Evolutionary conservation across 2,888 invertebrate genomes (phyloP).

Genomic region (Drosophila neotestacea): DNA sequence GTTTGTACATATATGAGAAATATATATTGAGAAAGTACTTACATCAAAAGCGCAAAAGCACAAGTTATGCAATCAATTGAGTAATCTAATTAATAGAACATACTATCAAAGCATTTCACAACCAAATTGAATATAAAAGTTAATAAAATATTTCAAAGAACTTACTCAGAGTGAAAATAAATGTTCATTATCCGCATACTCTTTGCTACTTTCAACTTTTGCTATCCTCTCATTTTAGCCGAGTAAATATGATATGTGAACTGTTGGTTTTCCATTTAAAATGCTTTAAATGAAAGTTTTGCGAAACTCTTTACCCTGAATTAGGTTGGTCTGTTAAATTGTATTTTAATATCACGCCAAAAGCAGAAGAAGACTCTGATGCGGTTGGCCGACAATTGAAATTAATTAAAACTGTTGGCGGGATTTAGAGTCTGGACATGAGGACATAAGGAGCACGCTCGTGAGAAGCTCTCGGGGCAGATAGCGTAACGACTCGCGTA

Average conservation of each 20-base stretch:
- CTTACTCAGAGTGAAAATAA: slow-evolving; percentile 12
- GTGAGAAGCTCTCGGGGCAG: background rate
- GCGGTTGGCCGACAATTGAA: slow-evolving; percentile 51
- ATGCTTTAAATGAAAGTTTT: slow-evolving; percentile 23
- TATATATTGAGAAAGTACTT: no score
- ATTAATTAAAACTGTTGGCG: slow-evolving; percentile 65
- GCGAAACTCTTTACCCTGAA: background rate
- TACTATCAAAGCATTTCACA: background rate
- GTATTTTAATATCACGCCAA: slow-evolving; percentile 16
- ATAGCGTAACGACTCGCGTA: slow-evolving; percentile 32
- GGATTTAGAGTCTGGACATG: background rate
- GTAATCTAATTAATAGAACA: slow-evolving; percentile 24
- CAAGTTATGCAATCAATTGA: slow-evolving; percentile 11
- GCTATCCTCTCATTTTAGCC: no score
- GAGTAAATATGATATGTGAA: no score
- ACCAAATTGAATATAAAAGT: no score
- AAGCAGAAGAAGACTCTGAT: slow-evolving; percentile 23
- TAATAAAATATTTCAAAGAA: no score
- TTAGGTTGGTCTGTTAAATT: slow-evolving; percentile 3
- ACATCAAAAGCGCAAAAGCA: no score
- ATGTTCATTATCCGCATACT: slow-evolving; percentile 13
- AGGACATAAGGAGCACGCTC: background rate
- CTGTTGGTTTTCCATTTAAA: slow-evolving; percentile 12
- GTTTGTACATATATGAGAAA: background rate
- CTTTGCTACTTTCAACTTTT: background rate